These are phyloP conservation scores for Amiota minor DNA, from an alignment of 2,888 invertebrate genomes.

Conservation along the genomic window DNA sequence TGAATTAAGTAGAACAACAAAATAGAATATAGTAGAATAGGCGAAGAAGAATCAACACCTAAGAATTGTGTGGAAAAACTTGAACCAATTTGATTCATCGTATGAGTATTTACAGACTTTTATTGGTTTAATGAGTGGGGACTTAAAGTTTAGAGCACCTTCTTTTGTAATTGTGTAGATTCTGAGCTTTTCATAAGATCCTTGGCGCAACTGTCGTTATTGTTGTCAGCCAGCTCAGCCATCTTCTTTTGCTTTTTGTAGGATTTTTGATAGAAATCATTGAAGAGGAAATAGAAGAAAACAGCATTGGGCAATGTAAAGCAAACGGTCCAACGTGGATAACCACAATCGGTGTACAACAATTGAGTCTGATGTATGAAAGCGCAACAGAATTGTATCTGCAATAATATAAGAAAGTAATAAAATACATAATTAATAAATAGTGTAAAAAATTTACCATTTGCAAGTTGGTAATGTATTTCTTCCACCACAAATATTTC, in stretches of 20 bases:
- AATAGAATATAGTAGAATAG: not conserved
- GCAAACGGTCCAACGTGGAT: conserved; percentile 86
- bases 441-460: conserved; percentile 78
- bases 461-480: conserved; percentile 91
- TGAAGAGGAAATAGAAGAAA: conserved; percentile 94
- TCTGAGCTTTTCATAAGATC: conserved; percentile 43
- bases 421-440: not conserved
- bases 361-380: conserved; percentile 90
- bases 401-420: conserved; percentile 13
- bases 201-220: conserved; percentile 62
- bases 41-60: not conserved
- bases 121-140: not conserved
- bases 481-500: conserved; percentile 95
- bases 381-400: conserved; percentile 92
- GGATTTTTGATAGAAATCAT: conserved; percentile 90
- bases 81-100: not conserved
- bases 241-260: conserved; percentile 74
- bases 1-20: too few relatives aligned
- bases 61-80: not conserved
- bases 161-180: conserved; percentile 34
- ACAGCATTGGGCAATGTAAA: conserved; percentile 92
- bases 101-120: conserved; percentile 16
- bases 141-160: conserved; percentile 49
- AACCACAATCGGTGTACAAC: conserved; percentile 89
- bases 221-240: conserved; percentile 54